Conservation (phyloP, 2,797 vertebrate species). For the Notamacropus eugenii region DNA sequence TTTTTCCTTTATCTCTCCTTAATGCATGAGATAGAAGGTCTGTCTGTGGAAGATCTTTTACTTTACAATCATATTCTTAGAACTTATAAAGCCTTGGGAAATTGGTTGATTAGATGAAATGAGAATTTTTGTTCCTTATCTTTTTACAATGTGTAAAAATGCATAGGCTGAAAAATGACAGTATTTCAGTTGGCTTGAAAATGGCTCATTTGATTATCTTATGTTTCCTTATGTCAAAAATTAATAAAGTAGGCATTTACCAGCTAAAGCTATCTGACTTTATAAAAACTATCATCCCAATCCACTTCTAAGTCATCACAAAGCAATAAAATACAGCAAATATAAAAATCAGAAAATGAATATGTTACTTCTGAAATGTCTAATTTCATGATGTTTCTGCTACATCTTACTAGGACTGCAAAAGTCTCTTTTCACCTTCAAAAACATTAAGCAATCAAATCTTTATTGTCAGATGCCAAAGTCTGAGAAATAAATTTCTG, state of each 20-base stretch:
- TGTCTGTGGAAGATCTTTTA: background rate
- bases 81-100: background rate
- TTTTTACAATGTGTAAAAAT: background rate
- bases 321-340: background rate
- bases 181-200: background rate
- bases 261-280: background rate
- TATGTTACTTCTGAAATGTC: background rate
- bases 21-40: background rate
- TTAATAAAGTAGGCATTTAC: background rate
- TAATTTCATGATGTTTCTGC: background rate
- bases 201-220: background rate
- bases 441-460: background rate
- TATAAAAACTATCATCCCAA: background rate
- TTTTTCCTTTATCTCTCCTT: background rate
- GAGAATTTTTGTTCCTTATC: background rate
- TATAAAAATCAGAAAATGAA: background rate
- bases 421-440: background rate
- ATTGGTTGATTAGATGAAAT: constrained; percentile 28
- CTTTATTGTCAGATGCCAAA: background rate
- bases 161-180: background rate
- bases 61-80: background rate
- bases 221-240: background rate
- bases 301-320: constrained; percentile 7
- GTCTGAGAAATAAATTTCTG: background rate
- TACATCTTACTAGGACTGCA: background rate